Conservation (phyloP, 2,113 vertebrate species). For the Antidorcas marsupialis region DNA sequence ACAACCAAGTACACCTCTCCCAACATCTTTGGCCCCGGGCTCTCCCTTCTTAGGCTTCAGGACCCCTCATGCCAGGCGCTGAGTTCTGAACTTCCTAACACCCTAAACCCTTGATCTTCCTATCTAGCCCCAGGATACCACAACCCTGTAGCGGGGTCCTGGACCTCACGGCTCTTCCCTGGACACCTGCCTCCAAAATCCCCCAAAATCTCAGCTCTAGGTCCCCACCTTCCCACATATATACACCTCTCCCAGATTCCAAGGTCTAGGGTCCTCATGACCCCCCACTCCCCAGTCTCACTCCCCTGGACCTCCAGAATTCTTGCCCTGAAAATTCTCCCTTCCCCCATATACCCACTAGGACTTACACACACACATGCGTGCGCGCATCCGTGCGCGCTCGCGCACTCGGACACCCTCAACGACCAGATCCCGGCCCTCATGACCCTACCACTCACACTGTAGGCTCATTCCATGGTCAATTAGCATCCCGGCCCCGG, state of each 20-base stretch:
- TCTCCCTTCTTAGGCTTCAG: background rate
- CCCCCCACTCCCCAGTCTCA: background rate
- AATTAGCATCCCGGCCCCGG: background rate
- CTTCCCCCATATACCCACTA: background rate
- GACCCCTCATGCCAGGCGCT: background rate
- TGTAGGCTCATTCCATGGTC: background rate
- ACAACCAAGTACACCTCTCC: constrained; percentile 31
- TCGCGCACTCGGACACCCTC: background rate
- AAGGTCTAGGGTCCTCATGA: background rate
- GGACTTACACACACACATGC: background rate
- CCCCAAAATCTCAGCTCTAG: constrained; percentile 8
- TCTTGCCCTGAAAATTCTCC: background rate
- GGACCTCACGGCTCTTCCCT: background rate
- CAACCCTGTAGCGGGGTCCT: background rate
- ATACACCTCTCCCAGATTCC: background rate
- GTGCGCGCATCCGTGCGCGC: background rate
- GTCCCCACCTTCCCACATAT: background rate
- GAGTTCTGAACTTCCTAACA: background rate
- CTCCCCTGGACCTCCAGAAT: background rate
- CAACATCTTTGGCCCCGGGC: background rate
- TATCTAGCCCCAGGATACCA: background rate
- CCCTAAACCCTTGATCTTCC: background rate
- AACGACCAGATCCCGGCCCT: background rate
- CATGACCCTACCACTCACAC: constrained; percentile 46
- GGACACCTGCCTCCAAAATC: background rate